Evolutionary conservation across 2,888 invertebrate genomes (phyloP).

Genomic region (Ophraella communa): DNA sequence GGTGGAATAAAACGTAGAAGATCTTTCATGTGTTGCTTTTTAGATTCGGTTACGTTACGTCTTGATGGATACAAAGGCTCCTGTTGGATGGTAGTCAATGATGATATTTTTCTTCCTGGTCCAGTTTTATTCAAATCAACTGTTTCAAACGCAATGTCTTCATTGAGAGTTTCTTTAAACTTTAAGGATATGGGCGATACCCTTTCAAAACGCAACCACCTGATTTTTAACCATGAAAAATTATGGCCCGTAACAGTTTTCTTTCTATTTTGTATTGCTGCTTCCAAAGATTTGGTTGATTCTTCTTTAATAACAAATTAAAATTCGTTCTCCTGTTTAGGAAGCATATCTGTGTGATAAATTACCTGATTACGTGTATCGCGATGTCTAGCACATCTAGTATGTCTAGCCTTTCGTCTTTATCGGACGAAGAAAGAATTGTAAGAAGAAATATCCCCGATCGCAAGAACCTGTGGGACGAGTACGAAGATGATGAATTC

Average conservation of each 20-base stretch:
- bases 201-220: not conserved
- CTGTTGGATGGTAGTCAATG: not conserved
- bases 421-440: too few relatives aligned
- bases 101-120: not conserved
- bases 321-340: too few relatives aligned
- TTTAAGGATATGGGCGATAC: not conserved
- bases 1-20: too few relatives aligned
- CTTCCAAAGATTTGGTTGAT: not conserved
- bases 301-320: too few relatives aligned
- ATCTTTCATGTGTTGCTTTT: too few relatives aligned
- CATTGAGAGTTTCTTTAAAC: not conserved
- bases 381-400: too few relatives aligned
- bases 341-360: too few relatives aligned
- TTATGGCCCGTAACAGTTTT: not conserved
- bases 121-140: not conserved
- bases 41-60: not conserved
- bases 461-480: too few relatives aligned
- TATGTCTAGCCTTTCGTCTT: too few relatives aligned
- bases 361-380: too few relatives aligned
- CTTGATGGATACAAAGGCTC: not conserved
- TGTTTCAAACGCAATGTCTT: not conserved
- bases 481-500: too few relatives aligned
- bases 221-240: not conserved
- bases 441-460: too few relatives aligned
- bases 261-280: not conserved